Conservation (phyloP, 2,888 invertebrate genomes). For the Nephrocerus scutellatus region DNA sequence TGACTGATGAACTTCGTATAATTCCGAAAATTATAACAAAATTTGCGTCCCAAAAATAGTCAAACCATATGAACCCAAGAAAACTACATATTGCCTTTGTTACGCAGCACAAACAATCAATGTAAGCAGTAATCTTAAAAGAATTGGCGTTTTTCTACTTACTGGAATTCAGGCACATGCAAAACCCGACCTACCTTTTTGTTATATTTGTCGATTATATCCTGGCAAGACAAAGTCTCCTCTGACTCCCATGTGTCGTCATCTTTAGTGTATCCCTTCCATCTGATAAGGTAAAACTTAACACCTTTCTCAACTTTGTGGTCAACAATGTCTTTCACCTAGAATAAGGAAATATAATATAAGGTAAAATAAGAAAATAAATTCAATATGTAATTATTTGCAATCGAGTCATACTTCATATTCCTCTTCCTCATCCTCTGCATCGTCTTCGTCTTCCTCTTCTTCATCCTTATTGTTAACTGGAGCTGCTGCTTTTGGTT, state of each 20-base stretch:
- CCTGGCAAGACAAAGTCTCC: conserved; percentile 61
- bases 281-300: conserved; percentile 63
- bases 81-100: too few relatives aligned
- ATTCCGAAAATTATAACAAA: too few relatives aligned
- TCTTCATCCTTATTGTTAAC: conserved; percentile 32
- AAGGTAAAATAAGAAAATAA: not conserved
- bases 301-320: conserved; percentile 63
- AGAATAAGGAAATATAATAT: conserved; percentile 3
- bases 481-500: conserved; percentile 25
- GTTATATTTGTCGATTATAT: conserved; percentile 55
- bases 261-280: conserved; percentile 67
- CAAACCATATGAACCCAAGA: too few relatives aligned
- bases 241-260: conserved; percentile 73
- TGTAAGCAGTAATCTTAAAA: too few relatives aligned
- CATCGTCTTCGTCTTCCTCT: conserved; percentile 35
- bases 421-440: conserved; percentile 41
- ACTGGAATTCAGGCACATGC: too few relatives aligned
- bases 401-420: conserved; percentile 32
- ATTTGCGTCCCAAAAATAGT: too few relatives aligned
- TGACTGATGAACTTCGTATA: too few relatives aligned
- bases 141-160: too few relatives aligned
- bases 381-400: not conserved
- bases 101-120: too few relatives aligned
- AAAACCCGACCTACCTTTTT: conserved; percentile 37
- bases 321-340: conserved; percentile 63